Base-by-base conservation (phyloP, 2,888 invertebrate species). In the Acanthosepion lycidas region DNA sequence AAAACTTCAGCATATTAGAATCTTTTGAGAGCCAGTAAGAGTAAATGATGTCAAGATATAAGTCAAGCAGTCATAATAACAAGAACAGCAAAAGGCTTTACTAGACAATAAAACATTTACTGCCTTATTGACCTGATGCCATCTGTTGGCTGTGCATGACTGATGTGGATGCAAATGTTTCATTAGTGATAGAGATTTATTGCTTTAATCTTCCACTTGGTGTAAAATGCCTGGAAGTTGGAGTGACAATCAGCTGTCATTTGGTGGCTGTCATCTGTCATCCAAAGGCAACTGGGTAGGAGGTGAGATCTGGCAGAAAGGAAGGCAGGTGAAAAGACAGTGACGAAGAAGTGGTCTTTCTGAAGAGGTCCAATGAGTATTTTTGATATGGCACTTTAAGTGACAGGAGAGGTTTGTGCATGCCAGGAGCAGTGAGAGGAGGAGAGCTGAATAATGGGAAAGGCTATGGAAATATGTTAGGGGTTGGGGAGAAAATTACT, bases 141-240 rank as follows among this genome's bases (percentile, higher is more conserved):
- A 78, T n/a, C 78, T 78, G 78, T 78, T 78, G 78, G n/a, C 78
- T 33, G 78, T 78, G 78, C 78, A 78, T 78, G 78, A 78, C 78
- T 78, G 78, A 78, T 78, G 78, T n/a, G n/a, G 78, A 78, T 78
- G 78, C 78, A n/a, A 78, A 78, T 78, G 78, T 78, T 78, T 78
- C 78, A 78, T 78, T 78, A n/a, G 78, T n/a, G 78, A 78, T 78
- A 9, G 78, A n/a, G 78, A 78, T 78, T 78, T 78, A 78, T 78
- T n/a, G 78, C 78, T 78, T 78, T 78, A 78, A 78, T 78, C 78
- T 78, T 78, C 78, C n/a, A 78, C 78, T 78, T 78, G 78, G 78
- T 78, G 78, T 78, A 78, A 33, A 78, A 78, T 78, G 78, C 78
- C 78, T 78, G 78, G 78, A 78, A 78, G 78, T n/a, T 78, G 78